phyloP scores from a whole-genome alignment of 2,888 invertebrate genomes.

The Marronus borbonicus region DNA sequence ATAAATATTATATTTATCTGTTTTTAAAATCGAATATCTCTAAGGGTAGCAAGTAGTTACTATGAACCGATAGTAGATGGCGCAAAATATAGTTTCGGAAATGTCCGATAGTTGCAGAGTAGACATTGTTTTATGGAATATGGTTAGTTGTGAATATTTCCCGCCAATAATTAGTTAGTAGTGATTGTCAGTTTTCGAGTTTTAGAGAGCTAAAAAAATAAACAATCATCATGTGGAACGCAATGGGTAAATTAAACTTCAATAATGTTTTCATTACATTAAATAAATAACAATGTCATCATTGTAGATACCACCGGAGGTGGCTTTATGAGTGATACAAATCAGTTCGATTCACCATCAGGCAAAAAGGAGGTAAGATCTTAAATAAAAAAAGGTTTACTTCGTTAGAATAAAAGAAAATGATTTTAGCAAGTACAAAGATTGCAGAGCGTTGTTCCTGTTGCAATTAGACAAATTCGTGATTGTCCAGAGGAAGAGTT shows the following conservation, averaged over 20 bases:
- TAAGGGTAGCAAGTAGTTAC: too few species aligned
- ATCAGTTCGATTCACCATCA: constrained; percentile 49
- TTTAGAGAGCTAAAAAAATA: neutral
- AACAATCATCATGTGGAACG: constrained; percentile 40
- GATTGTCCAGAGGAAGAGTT: constrained; percentile 71
- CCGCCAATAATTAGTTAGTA: neutral
- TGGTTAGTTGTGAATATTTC: neutral
- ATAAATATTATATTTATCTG: too few species aligned
- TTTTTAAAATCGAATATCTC: too few species aligned
- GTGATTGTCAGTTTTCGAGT: too few species aligned
- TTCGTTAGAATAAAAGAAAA: neutral
- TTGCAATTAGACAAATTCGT: constrained; percentile 73
- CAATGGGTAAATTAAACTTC: constrained; percentile 19
- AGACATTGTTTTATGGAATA: too few species aligned
- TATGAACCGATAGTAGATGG: too few species aligned
- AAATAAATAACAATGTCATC: neutral
- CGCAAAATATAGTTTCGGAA: too few species aligned
- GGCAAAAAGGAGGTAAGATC: constrained; percentile 53
- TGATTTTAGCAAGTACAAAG: constrained; percentile 59
- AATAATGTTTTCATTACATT: neutral
- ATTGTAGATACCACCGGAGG: constrained; percentile 41
- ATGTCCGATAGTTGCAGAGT: too few species aligned
- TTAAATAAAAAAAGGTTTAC: neutral
- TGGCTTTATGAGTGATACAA: constrained; percentile 53
- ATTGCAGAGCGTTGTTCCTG: constrained; percentile 71